These are phyloP conservation scores for Agonopterix alstromeriana DNA, from an alignment of 2,888 invertebrate species.

Conservation along the genomic window DNA sequence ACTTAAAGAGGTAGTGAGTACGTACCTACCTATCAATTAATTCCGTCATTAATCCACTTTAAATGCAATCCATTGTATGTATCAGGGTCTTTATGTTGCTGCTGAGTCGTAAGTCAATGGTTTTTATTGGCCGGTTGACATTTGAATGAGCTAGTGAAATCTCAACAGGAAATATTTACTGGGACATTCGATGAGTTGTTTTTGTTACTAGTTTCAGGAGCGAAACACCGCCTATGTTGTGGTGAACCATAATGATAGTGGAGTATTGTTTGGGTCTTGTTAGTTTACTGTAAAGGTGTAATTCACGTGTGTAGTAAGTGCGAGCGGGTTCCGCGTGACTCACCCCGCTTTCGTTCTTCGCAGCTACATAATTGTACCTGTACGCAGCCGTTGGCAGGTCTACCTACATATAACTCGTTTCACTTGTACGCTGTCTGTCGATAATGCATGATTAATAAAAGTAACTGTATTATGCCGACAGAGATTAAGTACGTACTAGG, in stretches of 20 bases:
- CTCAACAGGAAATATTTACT: slow-evolving; percentile 20
- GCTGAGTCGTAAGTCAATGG: slow-evolving; percentile 13
- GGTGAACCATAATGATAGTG: neutral
- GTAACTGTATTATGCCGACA: neutral
- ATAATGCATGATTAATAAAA: slow-evolving; percentile 1
- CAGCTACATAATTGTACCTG: slow-evolving; percentile 36
- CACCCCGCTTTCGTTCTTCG: slow-evolving; percentile 56
- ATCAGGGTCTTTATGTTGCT: slow-evolving; percentile 7
- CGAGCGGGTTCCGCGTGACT: slow-evolving; percentile 46
- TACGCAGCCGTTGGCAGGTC: slow-evolving; percentile 20
- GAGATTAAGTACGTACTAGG: neutral
- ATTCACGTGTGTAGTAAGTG: slow-evolving; percentile 19
- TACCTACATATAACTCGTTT: slow-evolving; percentile 16
- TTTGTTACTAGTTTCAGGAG: slow-evolving; percentile 10
- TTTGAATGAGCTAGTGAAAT: slow-evolving; percentile 21
- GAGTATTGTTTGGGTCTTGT: neutral
- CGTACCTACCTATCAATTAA: neutral
- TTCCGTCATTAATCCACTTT: neutral
- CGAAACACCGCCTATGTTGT: neutral
- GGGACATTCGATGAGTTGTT: slow-evolving; percentile 16
- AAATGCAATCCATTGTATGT: neutral
- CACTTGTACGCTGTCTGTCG: slow-evolving; percentile 16
- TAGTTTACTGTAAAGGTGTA: neutral
- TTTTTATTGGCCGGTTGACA: slow-evolving; percentile 20
- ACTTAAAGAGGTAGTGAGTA: neutral